Conservation (phyloP, 1,140 invertebrate genomes). For the Rhyacophila brunnea region DNA sequence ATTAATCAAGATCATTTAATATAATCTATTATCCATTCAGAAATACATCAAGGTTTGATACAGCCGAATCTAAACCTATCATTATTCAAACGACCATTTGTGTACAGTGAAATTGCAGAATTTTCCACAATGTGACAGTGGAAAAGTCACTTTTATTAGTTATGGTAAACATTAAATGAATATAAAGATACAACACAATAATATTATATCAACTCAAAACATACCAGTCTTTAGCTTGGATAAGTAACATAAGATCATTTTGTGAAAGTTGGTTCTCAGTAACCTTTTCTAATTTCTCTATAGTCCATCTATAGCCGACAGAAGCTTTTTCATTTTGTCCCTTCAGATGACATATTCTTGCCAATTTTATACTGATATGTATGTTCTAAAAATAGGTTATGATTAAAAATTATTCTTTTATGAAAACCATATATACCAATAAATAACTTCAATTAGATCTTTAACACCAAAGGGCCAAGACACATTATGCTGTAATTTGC, state of each 20-base stretch:
- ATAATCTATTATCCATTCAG: no score
- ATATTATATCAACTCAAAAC: constrained; percentile 11
- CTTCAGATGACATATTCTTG: constrained; percentile 66
- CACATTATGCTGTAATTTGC: no score
- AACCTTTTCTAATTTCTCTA: constrained; percentile 64
- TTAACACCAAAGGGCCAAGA: no score
- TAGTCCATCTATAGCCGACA: constrained; percentile 74
- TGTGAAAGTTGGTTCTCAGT: constrained; percentile 52
- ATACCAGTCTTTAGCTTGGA: constrained; percentile 70
- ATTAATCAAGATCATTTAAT: no score
- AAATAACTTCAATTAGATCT: no score
- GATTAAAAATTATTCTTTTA: no score
- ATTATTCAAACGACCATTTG: no score
- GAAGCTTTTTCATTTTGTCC: constrained; percentile 66
- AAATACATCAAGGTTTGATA: no score
- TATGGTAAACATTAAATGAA: neutral
- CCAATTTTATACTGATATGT: constrained; percentile 68
- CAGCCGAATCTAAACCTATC: no score
- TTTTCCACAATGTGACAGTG: neutral
- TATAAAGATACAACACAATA: neutral
- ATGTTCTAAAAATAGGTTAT: constrained; percentile 35
- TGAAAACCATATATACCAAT: no score
- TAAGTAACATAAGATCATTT: constrained; percentile 63
- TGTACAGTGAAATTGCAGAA: neutral
- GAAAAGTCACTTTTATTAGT: neutral